Evolutionary conservation across 2,113 vertebrate species (phyloP).

Genomic region (Thinocorus orbignyianus): DNA sequence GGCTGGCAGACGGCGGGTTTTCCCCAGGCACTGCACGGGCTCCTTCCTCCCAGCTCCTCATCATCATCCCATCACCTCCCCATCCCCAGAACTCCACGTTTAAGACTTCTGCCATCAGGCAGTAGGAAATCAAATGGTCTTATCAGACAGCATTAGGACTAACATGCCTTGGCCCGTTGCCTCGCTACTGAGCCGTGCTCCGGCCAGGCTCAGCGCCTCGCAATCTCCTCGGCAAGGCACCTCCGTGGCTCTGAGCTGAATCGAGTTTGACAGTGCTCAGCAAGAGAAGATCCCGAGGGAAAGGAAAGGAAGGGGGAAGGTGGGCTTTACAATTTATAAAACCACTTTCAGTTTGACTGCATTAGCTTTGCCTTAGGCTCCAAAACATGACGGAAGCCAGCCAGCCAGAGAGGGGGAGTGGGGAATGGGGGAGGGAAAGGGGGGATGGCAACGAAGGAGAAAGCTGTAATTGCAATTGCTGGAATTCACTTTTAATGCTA

Average conservation of each 20-base stretch:
- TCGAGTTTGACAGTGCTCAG: constrained; percentile 33
- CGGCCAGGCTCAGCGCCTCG: background rate
- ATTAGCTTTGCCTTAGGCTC: constrained; percentile 68
- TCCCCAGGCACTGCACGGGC: accelerated
- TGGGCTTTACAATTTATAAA: constrained; percentile 54
- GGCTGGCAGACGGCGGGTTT: accelerated
- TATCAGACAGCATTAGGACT: background rate
- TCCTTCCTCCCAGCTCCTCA: background rate
- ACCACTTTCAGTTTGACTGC: constrained; percentile 60
- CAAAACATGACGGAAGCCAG: constrained; percentile 33
- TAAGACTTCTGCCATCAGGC: background rate
- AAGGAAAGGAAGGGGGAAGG: constrained; percentile 16
- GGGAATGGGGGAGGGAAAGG: background rate
- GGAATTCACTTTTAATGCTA: constrained; percentile 69
- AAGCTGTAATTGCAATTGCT: constrained; percentile 72
- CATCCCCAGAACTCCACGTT: accelerated
- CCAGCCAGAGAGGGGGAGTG: background rate
- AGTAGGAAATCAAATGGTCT: background rate
- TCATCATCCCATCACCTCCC: background rate
- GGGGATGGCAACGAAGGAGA: constrained; percentile 23
- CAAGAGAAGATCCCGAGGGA: constrained; percentile 13
- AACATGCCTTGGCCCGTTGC: background rate
- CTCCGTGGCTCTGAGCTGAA: background rate
- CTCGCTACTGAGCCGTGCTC: background rate
- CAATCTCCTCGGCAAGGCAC: background rate